Conservation (phyloP, 2,113 vertebrate genomes). For the Brevimyrus niger region DNA sequence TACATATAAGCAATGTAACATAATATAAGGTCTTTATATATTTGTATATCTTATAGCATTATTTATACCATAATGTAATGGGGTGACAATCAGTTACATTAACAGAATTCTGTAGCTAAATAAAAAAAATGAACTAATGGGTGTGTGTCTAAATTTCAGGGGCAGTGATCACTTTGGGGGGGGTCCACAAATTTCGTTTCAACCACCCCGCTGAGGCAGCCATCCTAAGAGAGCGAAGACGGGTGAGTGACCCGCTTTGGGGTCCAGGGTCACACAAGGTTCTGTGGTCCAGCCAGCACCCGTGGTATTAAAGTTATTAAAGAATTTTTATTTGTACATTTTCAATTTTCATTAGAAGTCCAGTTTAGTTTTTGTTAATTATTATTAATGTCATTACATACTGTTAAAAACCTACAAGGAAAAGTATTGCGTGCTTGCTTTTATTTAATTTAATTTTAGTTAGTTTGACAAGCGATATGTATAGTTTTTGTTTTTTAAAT, state of each 20-base stretch:
- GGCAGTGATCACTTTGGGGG: slow-evolving; percentile 79
- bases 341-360: neutral
- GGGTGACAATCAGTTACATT: neutral
- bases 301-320: neutral
- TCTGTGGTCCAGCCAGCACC: neutral
- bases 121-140: slow-evolving; percentile 1
- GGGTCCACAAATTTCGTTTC: slow-evolving; percentile 84
- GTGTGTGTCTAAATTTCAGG: slow-evolving; percentile 55
- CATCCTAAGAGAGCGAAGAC: slow-evolving; percentile 72
- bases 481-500: neutral
- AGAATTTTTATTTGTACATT: neutral
- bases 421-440: neutral
- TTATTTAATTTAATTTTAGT: neutral
- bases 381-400: neutral
- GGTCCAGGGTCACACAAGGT: neutral
- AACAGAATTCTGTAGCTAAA: neutral
- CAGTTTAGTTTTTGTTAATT: neutral
- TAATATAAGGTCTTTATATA: neutral
- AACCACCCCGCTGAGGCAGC: slow-evolving; percentile 92
- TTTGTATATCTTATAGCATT: neutral
- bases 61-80: neutral
- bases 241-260: slow-evolving; percentile 59
- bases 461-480: neutral
- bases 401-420: neutral
- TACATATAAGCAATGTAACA: neutral